Evolutionary conservation across 2,113 vertebrate genomes (phyloP), one percentile per base, ranked within the genome.

Genomic region (Oryzias curvinotus): DNA sequence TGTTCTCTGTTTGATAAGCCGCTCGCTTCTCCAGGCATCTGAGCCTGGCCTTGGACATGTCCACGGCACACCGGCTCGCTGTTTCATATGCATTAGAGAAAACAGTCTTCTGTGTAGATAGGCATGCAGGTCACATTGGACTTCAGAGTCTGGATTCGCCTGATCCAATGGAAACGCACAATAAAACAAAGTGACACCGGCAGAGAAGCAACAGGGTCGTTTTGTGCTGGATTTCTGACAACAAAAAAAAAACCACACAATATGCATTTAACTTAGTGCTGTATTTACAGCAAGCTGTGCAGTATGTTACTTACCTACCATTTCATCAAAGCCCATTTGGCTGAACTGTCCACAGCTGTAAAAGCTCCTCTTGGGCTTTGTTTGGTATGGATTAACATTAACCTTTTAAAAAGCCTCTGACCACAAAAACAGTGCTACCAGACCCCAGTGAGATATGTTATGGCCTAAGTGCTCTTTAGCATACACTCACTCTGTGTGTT

Each of bases 381-480:
- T 90, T 91, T 91, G 88, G 86, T 91, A 90, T 90, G 89, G 87
- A 92, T 93, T 92, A 92, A 91, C 89, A 90, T 92, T 91, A 92
- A 92, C 90, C 89, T 92, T 92, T 92, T 91, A 88, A 91, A 92
- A 89, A 85, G 88, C 89, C 81, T 89, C 79, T 88, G 92, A 91
- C 90, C 90, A 86, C 90, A 89, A 86, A 90, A 90, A 87, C 83
- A 77, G 52, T 90, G 83, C 89, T 89, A 88, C 81, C 81, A 85
- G 85, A 88, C 89, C 84, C 86, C 83, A 84, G 88, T 89, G 89
- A 91, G 89, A 91, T 88, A 91, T 85, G 85, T 88, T 90, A 89
- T 90, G 82, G 87, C 85, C 88, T 91, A 92, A 92, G 92, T 93
- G 91, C 90, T 87, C 90, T 84, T 88, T 89, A 88, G 83, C 80